Evolutionary conservation across 2,113 vertebrate species (phyloP).

Genomic region (Albula glossodonta): DNA sequence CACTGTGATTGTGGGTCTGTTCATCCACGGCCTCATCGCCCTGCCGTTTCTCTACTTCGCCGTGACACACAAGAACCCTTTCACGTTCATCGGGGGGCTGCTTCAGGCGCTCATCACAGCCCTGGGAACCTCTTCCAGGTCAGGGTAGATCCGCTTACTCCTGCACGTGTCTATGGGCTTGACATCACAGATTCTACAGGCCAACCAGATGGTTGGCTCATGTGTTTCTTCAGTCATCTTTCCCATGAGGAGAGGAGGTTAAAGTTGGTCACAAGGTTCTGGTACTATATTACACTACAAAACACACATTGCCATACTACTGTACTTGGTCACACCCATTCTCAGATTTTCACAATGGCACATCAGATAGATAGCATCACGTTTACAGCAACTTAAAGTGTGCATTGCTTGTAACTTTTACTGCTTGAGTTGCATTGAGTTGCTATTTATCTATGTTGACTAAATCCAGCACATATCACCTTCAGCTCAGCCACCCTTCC

Average conservation of each 20-base stretch:
- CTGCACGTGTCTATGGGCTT: not conserved
- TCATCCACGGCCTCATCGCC: constrained; percentile 86
- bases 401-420: too few relatives aligned
- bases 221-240: too few relatives aligned
- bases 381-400: too few relatives aligned
- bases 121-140: constrained; percentile 95
- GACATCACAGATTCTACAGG: not conserved
- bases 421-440: too few relatives aligned
- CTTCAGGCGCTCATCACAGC: constrained; percentile 94
- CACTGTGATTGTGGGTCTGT: constrained; percentile 87
- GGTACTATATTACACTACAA: not conserved
- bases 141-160: constrained; percentile 7
- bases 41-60: constrained; percentile 91
- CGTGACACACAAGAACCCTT: constrained; percentile 88
- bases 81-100: constrained; percentile 82
- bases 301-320: too few relatives aligned
- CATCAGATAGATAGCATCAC: too few relatives aligned
- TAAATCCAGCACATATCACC: not conserved
- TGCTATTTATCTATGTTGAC: not conserved
- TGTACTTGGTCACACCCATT: too few relatives aligned
- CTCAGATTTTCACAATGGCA: too few relatives aligned
- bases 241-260: too few relatives aligned
- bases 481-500: constrained; percentile 91
- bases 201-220: not conserved
- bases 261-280: not conserved